Evolutionary conservation across 2,113 vertebrate genomes (phyloP).

Genomic region (Zapus hudsonius): DNA sequence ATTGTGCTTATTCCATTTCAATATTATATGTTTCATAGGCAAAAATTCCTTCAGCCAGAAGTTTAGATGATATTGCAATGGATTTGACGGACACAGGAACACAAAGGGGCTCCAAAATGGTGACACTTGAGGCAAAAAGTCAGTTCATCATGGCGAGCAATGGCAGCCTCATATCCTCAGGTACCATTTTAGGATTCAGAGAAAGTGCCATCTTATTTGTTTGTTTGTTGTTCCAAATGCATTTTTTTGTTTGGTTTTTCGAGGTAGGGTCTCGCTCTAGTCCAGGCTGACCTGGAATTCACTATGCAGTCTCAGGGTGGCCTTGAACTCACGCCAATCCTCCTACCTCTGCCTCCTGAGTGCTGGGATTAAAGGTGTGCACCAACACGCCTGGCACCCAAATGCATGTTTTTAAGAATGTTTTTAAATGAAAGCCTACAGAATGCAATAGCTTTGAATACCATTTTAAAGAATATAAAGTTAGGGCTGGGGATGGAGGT

Average conservation of each 20-base stretch:
- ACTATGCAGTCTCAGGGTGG: too few species aligned
- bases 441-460: background rate
- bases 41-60: conserved; percentile 94
- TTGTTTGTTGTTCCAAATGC: background rate
- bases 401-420: background rate
- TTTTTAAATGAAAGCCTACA: background rate
- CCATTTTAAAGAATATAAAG: background rate
- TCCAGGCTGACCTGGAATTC: too few species aligned
- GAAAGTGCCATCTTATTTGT: background rate
- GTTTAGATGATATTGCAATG: conserved; percentile 95
- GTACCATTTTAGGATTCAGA: conserved; percentile 78
- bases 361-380: too few species aligned
- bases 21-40: conserved; percentile 84
- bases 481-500: background rate
- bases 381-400: too few species aligned
- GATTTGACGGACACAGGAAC: conserved; percentile 92
- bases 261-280: too few species aligned
- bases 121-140: conserved; percentile 90
- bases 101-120: conserved; percentile 89
- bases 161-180: conserved; percentile 96
- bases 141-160: conserved; percentile 97
- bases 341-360: too few species aligned
- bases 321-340: too few species aligned
- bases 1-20: background rate
- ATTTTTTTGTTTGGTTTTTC: too few species aligned